Conservation (phyloP, 2,888 invertebrate genomes). For the Drosophila tanythrix region DNA sequence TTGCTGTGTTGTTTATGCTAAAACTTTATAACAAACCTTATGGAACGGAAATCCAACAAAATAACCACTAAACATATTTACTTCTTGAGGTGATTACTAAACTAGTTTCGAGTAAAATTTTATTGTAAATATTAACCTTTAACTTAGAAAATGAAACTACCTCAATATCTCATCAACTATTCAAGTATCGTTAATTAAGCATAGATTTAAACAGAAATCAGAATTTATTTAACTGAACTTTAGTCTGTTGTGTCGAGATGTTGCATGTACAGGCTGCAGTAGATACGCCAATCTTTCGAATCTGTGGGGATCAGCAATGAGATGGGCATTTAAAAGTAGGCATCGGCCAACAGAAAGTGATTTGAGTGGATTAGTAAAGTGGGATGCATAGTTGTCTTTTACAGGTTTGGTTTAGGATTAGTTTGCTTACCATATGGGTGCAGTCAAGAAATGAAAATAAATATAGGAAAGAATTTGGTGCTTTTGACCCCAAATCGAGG, state of each 20-base stretch:
- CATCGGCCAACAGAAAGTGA: constrained; percentile 31
- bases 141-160: neutral
- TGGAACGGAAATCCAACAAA: neutral
- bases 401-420: constrained; percentile 26
- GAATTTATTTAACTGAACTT: constrained; percentile 24
- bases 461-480: neutral
- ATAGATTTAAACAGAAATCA: neutral
- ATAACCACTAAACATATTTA: neutral
- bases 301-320: constrained; percentile 66
- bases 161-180: neutral
- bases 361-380: constrained; percentile 38
- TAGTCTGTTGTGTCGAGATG: constrained; percentile 45
- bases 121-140: neutral
- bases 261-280: constrained; percentile 67
- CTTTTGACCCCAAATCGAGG: constrained; percentile 1
- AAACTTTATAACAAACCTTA: neutral
- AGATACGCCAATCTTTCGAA: constrained; percentile 72
- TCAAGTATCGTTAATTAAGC: neutral
- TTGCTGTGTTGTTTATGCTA: neutral
- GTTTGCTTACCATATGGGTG: constrained; percentile 1
- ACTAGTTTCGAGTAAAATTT: neutral
- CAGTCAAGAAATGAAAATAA: constrained; percentile 29
- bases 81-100: neutral
- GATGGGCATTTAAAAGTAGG: constrained; percentile 14
- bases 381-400: neutral